Conservation (phyloP, 2,113 vertebrate species). For the Otocyon megalotis region DNA sequence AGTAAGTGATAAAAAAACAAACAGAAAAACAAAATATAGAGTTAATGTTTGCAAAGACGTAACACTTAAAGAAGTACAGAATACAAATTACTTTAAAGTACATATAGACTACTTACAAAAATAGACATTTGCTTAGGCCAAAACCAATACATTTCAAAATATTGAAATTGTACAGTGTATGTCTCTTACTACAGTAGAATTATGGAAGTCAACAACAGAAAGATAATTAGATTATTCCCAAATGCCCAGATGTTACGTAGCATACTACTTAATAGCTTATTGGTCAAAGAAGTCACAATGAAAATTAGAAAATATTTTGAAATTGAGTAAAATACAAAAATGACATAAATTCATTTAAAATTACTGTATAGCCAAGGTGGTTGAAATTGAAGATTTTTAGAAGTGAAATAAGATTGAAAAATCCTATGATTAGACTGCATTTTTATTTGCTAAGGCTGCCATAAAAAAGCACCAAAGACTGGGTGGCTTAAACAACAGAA, state of each 20-base stretch:
- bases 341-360: not conserved
- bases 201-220: not conserved
- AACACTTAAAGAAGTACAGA: not conserved
- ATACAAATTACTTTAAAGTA: not conserved
- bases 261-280: not conserved
- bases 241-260: not conserved
- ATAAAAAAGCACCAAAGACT: not conserved
- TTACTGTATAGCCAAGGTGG: not conserved
- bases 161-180: not conserved
- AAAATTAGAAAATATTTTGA: conserved; percentile 13
- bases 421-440: not conserved
- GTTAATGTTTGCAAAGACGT: not conserved
- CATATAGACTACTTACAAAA: not conserved
- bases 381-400: not conserved
- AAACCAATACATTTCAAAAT: not conserved
- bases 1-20: not conserved
- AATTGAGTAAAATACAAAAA: not conserved
- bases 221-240: not conserved
- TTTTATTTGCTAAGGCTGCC: not conserved
- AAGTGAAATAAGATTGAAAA: not conserved
- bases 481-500: not conserved
- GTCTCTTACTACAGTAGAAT: not conserved
- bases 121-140: not conserved
- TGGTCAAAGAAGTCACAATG: not conserved
- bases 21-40: not conserved